Conservation (phyloP, 2,888 invertebrate genomes). For the Keiferia lycopersicella region DNA sequence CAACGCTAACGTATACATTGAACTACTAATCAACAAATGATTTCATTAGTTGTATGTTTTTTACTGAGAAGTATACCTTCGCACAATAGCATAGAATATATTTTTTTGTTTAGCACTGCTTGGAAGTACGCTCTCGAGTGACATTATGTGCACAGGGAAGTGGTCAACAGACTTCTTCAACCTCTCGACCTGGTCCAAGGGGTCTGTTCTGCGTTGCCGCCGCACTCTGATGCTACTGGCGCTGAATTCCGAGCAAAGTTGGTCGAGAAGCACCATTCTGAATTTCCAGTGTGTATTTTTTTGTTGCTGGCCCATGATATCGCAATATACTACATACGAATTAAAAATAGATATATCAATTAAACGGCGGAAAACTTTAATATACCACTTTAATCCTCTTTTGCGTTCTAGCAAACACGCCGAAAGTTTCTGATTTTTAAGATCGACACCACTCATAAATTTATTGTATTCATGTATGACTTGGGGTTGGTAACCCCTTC, state of each 20-base stretch:
- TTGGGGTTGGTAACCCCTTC: not conserved
- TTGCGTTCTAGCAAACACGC: conserved; percentile 33
- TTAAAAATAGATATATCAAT: conserved; percentile 20
- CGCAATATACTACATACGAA: conserved; percentile 6
- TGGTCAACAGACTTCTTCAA: not conserved
- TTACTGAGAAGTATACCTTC: no score
- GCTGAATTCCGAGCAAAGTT: not conserved
- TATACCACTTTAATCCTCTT: conserved; percentile 33
- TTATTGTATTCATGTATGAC: conserved; percentile 31
- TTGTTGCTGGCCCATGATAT: not conserved
- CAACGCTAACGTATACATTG: no score
- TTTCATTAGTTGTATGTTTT: no score
- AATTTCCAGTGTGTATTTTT: not conserved
- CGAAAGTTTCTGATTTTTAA: conserved; percentile 19
- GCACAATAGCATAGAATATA: no score
- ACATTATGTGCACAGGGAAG: not conserved
- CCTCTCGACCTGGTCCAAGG: not conserved
- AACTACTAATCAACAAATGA: no score
- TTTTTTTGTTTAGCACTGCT: not conserved
- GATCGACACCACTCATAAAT: not conserved
- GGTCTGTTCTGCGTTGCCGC: not conserved
- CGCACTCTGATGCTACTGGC: not conserved
- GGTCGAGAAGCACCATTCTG: not conserved
- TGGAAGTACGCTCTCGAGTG: not conserved
- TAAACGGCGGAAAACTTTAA: conserved; percentile 32